phyloP scores from a whole-genome alignment of 1,140 invertebrate genomes.

The Eulimnadia texana region DNA sequence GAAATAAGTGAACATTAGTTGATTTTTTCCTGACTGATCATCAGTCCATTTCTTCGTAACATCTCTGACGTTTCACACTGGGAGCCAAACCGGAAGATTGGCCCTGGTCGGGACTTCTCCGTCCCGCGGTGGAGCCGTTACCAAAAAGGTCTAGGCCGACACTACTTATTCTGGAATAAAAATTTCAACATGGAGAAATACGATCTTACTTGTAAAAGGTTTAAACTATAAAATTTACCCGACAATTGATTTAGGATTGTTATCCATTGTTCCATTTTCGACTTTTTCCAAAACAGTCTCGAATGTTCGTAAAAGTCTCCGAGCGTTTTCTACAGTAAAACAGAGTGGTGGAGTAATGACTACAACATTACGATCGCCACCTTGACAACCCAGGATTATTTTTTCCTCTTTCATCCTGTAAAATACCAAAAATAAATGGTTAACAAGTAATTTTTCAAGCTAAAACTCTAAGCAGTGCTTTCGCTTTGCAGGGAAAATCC shows the following conservation, averaged over 20 bases:
- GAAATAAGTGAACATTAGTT: background rate
- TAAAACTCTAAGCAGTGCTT: no score
- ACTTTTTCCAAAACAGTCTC: slow-evolving; percentile 28
- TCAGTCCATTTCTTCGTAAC: slow-evolving; percentile 15
- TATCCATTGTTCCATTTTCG: slow-evolving; percentile 16
- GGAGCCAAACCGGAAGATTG: background rate
- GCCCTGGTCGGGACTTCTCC: background rate
- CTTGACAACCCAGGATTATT: slow-evolving; percentile 39
- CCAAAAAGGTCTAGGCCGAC: slow-evolving; percentile 3
- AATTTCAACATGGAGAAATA: background rate
- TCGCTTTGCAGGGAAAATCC: no score
- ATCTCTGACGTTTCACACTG: slow-evolving; percentile 1
- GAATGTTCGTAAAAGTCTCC: slow-evolving; percentile 26
- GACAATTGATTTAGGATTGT: background rate
- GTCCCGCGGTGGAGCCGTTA: background rate
- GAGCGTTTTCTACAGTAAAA: slow-evolving; percentile 34
- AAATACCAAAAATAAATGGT: background rate
- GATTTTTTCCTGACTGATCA: background rate
- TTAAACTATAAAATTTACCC: background rate
- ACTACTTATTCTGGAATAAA: slow-evolving; percentile 6
- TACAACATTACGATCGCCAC: slow-evolving; percentile 40
- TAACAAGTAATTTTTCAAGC: slow-evolving; percentile 1
- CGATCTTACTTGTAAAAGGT: background rate
- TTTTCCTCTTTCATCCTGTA: slow-evolving; percentile 33
- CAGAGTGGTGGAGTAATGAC: slow-evolving; percentile 46